A percentile compares a stretch with the other conserved stretches of the same genome.
Conservation (phyloP, 2,888 invertebrate species). For the Noctua janthe region DNA sequence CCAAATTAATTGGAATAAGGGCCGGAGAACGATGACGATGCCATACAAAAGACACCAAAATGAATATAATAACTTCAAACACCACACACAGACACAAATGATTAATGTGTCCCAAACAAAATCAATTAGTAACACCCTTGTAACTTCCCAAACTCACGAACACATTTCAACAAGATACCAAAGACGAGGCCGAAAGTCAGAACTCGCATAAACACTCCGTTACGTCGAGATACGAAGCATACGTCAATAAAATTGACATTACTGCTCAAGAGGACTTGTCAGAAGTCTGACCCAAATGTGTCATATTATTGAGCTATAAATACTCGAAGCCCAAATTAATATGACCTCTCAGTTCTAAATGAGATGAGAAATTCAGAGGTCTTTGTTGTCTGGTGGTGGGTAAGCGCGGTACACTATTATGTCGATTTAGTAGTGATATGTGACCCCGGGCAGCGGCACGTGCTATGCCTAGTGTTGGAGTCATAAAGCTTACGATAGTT, state of each 20-base stretch:
- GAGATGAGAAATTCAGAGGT: slow-evolving; percentile 43
- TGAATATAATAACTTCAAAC: slow-evolving; percentile 12
- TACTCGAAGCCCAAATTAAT: slow-evolving; percentile 72
- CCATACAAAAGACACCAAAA: background rate
- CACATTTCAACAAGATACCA: slow-evolving; percentile 60
- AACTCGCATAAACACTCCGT: slow-evolving; percentile 67
- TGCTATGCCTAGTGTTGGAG: slow-evolving; percentile 59
- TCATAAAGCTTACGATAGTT: slow-evolving; percentile 64
- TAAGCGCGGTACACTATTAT: slow-evolving; percentile 73
- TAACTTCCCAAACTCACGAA: slow-evolving; percentile 43
- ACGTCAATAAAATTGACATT: slow-evolving; percentile 74
- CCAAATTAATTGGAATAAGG: background rate
- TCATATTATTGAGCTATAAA: slow-evolving; percentile 84
- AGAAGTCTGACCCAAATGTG: slow-evolving; percentile 77
- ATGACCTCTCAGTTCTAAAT: slow-evolving; percentile 54
- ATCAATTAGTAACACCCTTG: slow-evolving; percentile 59
- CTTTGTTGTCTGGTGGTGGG: slow-evolving; percentile 60
- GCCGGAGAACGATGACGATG: slow-evolving; percentile 29
- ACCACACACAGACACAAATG: slow-evolving; percentile 27
- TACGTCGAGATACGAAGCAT: slow-evolving; percentile 60
- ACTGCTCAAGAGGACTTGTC: slow-evolving; percentile 73
- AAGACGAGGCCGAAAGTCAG: slow-evolving; percentile 45
- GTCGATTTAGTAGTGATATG: slow-evolving; percentile 79
- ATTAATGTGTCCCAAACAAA: slow-evolving; percentile 49
- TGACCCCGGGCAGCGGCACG: slow-evolving; percentile 73